Evolutionary conservation across 2,888 invertebrate species (phyloP).

Genomic region (Xestoiulus laeticollis): DNA sequence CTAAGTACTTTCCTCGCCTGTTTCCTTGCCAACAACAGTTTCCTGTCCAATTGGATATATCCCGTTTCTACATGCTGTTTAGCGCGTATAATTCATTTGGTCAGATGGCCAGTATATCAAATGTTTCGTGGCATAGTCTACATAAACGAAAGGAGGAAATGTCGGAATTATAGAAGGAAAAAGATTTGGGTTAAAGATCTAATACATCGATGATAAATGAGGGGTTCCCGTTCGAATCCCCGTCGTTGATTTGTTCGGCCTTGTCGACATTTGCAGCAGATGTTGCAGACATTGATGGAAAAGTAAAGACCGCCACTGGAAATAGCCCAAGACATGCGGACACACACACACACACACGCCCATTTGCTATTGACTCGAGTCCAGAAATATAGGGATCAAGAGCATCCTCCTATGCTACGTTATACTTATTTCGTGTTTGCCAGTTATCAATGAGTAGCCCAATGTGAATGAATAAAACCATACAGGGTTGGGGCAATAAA

Average conservation of each 20-base stretch:
- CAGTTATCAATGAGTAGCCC: background rate
- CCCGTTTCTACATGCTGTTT: background rate
- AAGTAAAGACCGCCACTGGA: slow-evolving; percentile 7
- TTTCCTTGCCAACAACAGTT: slow-evolving; percentile 22
- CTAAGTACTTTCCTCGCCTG: background rate
- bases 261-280: slow-evolving; percentile 32
- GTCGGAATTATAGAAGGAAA: slow-evolving; percentile 12
- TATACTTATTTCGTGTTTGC: background rate
- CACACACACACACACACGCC: background rate
- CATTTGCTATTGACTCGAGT: background rate
- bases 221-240: background rate
- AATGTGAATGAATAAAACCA: background rate
- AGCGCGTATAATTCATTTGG: background rate
- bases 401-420: background rate
- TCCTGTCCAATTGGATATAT: background rate
- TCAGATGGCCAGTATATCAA: background rate
- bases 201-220: slow-evolving; percentile 28
- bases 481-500: background rate
- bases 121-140: background rate
- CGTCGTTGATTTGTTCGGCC: slow-evolving; percentile 15
- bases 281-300: slow-evolving; percentile 11
- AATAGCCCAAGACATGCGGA: background rate
- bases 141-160: background rate
- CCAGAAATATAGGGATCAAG: background rate
- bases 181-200: slow-evolving; percentile 33